Evolutionary conservation across 1,140 invertebrate genomes (phyloP), one percentile per base, ranked within the genome.

Genomic region (Drosophila subpulchrella): DNA sequence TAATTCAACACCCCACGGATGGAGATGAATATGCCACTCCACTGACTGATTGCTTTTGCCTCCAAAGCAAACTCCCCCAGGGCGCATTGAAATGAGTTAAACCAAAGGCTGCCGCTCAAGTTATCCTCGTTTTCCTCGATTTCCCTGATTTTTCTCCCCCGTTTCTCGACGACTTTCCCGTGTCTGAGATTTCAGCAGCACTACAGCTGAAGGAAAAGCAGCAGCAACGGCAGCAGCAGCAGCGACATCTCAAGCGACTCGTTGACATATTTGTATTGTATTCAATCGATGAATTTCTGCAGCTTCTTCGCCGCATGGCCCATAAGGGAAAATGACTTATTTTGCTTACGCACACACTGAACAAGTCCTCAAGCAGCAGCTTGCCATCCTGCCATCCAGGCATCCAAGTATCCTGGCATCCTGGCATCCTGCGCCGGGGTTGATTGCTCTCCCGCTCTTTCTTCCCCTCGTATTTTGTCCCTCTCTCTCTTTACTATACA

Each of bases 231-330:
- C 70, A 50, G 71, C 61, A 60, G 75, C 80, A 75, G 74, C 81
- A 65, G 77, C 83, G 78, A 88, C 83, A 89, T 88, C 84, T 88
- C 84, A 88, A 88, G 84, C 84, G 84, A 88, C 84, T 88, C 84
- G 84, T 88, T 88, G 84, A 88, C 84, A 88, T 88, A 88, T 88
- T 88, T 89, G 84, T 89, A 88, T 88, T 88, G 84, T 88, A 89
- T 88, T 88, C 80, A 88, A 88, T 88, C 84, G 84, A 89, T 88
- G 84, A 89, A 88, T 89, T 88, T 81, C 77, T 80, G 77, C 76
- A 82, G 79, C 70, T 47, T 53, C 63, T 80, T 57, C 63, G 50
- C 65, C 67, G 44, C 51, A 56, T 71, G 66, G 65, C 76, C 84
- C 85, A 74, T 80, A 84, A 84, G 84, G 84, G 84, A 88, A 89